These are phyloP conservation scores for Polydrusus cervinus DNA, from an alignment of 2,888 invertebrate genomes.

Conservation along the genomic window DNA sequence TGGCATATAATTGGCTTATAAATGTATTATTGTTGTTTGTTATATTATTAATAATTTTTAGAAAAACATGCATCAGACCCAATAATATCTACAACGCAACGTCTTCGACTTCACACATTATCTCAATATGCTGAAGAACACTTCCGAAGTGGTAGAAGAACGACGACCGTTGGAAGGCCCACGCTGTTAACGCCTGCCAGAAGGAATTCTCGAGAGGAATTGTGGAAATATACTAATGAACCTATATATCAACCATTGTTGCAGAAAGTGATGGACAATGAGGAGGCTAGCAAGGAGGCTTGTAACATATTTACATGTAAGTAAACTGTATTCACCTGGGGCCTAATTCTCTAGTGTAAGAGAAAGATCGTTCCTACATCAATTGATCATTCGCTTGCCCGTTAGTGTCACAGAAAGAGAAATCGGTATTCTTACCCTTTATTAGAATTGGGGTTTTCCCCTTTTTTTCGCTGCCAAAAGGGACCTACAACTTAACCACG, in stretches of 20 bases:
- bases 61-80: constrained; percentile 51
- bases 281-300: constrained; percentile 82
- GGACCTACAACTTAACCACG: no score
- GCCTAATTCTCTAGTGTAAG: no score
- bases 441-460: no score
- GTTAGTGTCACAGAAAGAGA: no score
- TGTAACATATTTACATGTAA: constrained; percentile 86
- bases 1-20: no score
- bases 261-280: constrained; percentile 82
- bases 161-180: constrained; percentile 65
- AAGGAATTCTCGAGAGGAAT: constrained; percentile 79
- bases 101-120: constrained; percentile 86
- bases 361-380: no score
- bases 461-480: no score
- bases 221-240: constrained; percentile 89
- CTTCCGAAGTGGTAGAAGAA: constrained; percentile 75
- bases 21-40: no score
- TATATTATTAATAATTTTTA: neutral
- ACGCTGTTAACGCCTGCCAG: constrained; percentile 80
- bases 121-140: constrained; percentile 88
- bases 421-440: no score
- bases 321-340: constrained; percentile 69
- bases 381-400: no score
- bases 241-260: constrained; percentile 89
- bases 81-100: constrained; percentile 74